These are phyloP conservation scores for Tricholaema leucomelas DNA, from an alignment of 2,113 vertebrate species.

Conservation along the genomic window DNA sequence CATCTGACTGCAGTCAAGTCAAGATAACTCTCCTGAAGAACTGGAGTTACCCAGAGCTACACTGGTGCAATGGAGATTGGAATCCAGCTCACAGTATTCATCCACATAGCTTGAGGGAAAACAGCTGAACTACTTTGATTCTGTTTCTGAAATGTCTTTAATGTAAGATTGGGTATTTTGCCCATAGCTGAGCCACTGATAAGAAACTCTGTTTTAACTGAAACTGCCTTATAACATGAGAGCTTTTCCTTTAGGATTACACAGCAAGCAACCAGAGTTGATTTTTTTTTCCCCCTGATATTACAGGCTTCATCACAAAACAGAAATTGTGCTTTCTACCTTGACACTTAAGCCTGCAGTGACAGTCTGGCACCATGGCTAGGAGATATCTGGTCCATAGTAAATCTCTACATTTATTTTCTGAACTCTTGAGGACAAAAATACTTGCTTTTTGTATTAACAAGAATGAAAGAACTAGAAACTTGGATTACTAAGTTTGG, in stretches of 20 bases:
- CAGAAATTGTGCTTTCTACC: slow-evolving; percentile 12
- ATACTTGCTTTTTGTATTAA: not conserved
- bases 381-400: not conserved
- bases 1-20: not conserved
- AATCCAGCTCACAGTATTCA: not conserved
- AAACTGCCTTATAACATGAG: slow-evolving; percentile 32
- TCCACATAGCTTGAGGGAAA: not conserved
- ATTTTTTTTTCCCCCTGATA: slow-evolving; percentile 26
- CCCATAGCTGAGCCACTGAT: slow-evolving; percentile 16
- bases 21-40: not conserved
- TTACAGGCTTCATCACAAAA: slow-evolving; percentile 25
- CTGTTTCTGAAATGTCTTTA: slow-evolving; percentile 25
- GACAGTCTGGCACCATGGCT: not conserved
- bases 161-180: slow-evolving; percentile 9
- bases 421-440: not conserved
- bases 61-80: not conserved
- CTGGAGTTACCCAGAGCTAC: not conserved
- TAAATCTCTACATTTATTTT: not conserved
- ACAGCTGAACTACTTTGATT: not conserved
- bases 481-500: not conserved
- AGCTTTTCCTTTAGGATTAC: slow-evolving; percentile 43
- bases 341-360: not conserved
- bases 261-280: slow-evolving; percentile 24
- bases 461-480: not conserved
- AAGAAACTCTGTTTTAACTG: slow-evolving; percentile 24